Conservation (phyloP, 2,888 invertebrate genomes). For the Chymomyza caudatula region DNA sequence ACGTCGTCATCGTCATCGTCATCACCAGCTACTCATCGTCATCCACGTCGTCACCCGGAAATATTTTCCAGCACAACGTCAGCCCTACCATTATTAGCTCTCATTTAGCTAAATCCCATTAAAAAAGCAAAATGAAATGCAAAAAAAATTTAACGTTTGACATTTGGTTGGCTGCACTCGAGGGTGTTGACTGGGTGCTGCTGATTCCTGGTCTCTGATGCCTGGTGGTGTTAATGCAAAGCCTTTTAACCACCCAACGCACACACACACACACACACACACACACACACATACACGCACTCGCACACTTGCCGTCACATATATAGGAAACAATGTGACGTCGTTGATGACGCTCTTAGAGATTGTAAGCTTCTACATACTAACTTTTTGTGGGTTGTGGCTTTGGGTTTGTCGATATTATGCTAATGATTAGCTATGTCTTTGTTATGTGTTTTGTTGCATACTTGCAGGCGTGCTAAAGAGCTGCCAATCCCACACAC, state of each 20-base stretch:
- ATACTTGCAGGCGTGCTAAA: background rate
- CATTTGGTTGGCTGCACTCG: background rate
- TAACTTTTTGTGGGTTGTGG: background rate
- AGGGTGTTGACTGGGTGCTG: background rate
- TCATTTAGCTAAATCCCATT: conserved; percentile 72
- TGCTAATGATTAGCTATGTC: conserved; percentile 19
- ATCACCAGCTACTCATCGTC: background rate
- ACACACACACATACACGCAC: background rate
- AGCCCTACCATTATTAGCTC: conserved; percentile 61
- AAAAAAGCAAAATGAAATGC: conserved; percentile 17
- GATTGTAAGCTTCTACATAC: background rate
- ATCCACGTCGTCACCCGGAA: conserved; percentile 47
- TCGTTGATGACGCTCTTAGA: background rate
- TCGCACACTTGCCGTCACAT: too few relatives aligned
- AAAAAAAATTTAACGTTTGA: conserved; percentile 8
- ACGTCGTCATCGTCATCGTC: background rate
- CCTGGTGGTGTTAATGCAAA: conserved; percentile 60
- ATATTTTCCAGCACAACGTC: conserved; percentile 54
- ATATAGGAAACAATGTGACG: background rate
- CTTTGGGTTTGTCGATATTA: conserved; percentile 8
- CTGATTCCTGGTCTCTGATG: background rate
- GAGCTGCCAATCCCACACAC: background rate
- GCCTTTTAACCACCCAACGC: conserved; percentile 44
- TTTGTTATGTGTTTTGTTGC: conserved; percentile 2
- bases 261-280: background rate